These are phyloP conservation scores for Rhea americana DNA, from an alignment of 2,113 vertebrate species.

Conservation along the genomic window DNA sequence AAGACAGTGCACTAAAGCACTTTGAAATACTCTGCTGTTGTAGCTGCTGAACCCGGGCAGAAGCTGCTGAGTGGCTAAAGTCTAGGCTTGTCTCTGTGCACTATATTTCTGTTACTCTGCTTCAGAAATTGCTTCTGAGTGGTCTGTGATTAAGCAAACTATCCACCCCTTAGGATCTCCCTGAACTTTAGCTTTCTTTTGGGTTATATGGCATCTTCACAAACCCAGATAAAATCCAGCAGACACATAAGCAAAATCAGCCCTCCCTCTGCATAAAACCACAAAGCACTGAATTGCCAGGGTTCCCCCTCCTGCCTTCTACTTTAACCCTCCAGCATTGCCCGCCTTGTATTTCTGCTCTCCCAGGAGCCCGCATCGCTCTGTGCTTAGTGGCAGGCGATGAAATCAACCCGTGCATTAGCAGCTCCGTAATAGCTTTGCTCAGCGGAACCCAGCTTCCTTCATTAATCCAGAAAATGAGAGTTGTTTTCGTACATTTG, in stretches of 20 bases:
- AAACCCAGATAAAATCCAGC: neutral
- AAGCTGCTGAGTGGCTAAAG: neutral
- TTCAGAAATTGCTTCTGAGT: neutral
- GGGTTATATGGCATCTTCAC: neutral
- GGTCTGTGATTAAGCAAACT: neutral
- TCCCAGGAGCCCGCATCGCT: slow-evolving; percentile 14
- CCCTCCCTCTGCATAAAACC: neutral
- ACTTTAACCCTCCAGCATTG: neutral
- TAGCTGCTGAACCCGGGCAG: neutral
- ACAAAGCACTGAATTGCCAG: neutral
- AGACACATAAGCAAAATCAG: neutral
- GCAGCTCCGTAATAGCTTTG: slow-evolving; percentile 58
- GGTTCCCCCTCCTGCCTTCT: neutral
- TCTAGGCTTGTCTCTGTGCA: neutral
- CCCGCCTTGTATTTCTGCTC: neutral
- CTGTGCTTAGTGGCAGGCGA: slow-evolving; percentile 46
- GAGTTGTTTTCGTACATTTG: slow-evolving; percentile 57
- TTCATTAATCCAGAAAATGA: slow-evolving; percentile 73
- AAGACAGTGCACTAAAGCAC: neutral
- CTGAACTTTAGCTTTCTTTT: neutral
- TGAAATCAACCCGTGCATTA: slow-evolving; percentile 62
- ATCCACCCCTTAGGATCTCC: neutral
- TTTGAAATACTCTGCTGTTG: neutral
- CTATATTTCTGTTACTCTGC: neutral
- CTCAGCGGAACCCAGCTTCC: slow-evolving; percentile 64